Evolutionary conservation across 2,888 invertebrate species (phyloP), one percentile per base, ranked within the genome.

Genomic region (Idaea biselata): DNA sequence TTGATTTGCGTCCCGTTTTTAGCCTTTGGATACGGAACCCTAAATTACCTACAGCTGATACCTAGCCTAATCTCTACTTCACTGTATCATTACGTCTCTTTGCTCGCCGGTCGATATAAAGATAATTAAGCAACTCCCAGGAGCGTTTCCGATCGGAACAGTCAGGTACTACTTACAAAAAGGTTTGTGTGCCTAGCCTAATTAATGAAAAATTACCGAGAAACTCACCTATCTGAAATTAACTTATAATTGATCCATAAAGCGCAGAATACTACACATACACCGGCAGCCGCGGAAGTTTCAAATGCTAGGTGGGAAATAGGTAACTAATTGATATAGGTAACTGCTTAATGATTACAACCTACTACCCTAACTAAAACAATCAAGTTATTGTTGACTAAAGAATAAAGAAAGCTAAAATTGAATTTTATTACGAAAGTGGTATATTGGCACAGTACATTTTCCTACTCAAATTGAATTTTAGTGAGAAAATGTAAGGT

Each of bases 71-170:
- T 44, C 7, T 44, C 0, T 44, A 44, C 11, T 11, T 44, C 44
- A 44, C 6, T 14, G 44, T 44, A 8, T 44, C 25, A 7, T 44
- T 44, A 44, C 6, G 44, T 44, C 44, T 44, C 44, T 44, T 44
- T 44, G 44, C 14, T 44, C 44, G 3, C 11, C 14, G 44, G 14
- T 44, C 44, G 44, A 44, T 44, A 55, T 55, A 2, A 16, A 66
- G 58, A 66, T 71, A 68, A 71, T 69, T 61, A 67, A 59, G 58
- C 33, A 18, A n/a, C 59, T 61, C 69, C 64, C 67, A 16, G 18
- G 68, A 65, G 66, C 25, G 58, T 18, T 55, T 17, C 17, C 17
- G 44, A 65, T 61, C 32, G 58, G 54, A 33, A 63, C 58, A 58
- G 16, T 16, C 25, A 32, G 44, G 14, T 11, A 44, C 11, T 14